Conservation (phyloP, 2,797 vertebrate species). For the Tamandua tetradactyla region DNA sequence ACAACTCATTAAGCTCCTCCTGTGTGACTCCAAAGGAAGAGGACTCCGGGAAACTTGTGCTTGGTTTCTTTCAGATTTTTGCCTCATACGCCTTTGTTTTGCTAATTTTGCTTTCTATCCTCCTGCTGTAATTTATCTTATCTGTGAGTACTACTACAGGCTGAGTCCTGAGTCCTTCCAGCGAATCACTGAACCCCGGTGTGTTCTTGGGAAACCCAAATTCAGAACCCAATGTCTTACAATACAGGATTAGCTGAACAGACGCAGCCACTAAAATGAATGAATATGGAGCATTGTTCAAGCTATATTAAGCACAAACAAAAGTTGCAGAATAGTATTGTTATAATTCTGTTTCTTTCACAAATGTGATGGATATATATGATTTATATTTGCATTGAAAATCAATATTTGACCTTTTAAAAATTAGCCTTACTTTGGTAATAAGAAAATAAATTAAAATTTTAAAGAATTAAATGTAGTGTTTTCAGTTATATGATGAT, state of each 20-base stretch:
- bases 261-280: not conserved
- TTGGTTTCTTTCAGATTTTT: not conserved
- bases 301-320: not conserved
- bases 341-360: too few relatives aligned
- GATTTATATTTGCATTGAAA: too few relatives aligned
- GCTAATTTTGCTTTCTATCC: not conserved
- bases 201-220: not conserved
- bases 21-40: not conserved
- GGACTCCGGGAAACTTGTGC: not conserved
- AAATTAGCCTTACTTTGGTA: not conserved
- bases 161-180: too few relatives aligned
- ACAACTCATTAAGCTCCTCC: not conserved
- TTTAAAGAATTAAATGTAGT: not conserved
- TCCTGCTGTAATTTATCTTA: too few relatives aligned
- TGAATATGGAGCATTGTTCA: not conserved
- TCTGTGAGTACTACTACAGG: too few relatives aligned
- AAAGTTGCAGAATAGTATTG: not conserved
- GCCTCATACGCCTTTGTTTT: not conserved
- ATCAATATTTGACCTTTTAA: too few relatives aligned
- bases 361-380: too few relatives aligned
- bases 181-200: not conserved
- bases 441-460: not conserved
- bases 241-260: not conserved
- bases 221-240: not conserved
- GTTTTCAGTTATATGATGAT: too few relatives aligned